These are phyloP conservation scores for Channa maculata DNA, from an alignment of 2,113 vertebrate genomes.

Conservation along the genomic window DNA sequence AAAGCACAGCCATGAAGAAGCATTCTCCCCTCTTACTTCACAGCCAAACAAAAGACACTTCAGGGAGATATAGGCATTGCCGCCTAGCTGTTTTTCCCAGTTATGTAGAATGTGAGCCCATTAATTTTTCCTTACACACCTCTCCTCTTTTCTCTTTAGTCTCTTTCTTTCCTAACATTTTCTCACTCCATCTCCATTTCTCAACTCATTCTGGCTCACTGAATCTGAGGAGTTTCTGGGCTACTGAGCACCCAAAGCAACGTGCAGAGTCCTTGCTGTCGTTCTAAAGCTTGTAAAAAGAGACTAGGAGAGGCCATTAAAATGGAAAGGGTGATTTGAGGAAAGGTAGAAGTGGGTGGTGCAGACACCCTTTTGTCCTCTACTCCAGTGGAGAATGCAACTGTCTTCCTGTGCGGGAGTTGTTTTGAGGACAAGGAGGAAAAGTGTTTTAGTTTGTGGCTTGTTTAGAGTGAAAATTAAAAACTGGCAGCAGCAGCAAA, in stretches of 20 bases:
- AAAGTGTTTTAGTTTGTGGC: slow-evolving; percentile 8
- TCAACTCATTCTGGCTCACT: slow-evolving; percentile 87
- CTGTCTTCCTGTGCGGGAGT: slow-evolving; percentile 18
- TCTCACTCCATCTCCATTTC: slow-evolving; percentile 76
- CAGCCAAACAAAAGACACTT: slow-evolving; percentile 92
- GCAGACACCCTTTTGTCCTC: slow-evolving; percentile 34
- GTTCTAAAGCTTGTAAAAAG: slow-evolving; percentile 21
- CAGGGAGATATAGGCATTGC: slow-evolving; percentile 88
- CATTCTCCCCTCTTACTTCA: slow-evolving; percentile 88
- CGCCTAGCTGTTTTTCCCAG: slow-evolving; percentile 82
- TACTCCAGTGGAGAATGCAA: slow-evolving; percentile 40
- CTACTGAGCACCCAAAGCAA: slow-evolving; percentile 80
- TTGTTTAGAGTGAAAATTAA: slow-evolving; percentile 1
- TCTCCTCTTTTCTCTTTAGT: slow-evolving; percentile 80
- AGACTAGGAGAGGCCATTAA: slow-evolving; percentile 21
- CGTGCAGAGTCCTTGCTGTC: slow-evolving; percentile 36
- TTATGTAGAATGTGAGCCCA: slow-evolving; percentile 85
- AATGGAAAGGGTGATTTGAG: slow-evolving; percentile 31
- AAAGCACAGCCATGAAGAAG: slow-evolving; percentile 88
- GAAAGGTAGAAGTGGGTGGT: slow-evolving; percentile 33
- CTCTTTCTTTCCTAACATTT: slow-evolving; percentile 56
- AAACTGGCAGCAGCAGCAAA: not conserved
- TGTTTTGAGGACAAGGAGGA: slow-evolving; percentile 23
- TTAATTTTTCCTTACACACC: slow-evolving; percentile 85
- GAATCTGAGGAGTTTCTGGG: slow-evolving; percentile 84